phyloP scores from a whole-genome alignment of 2,113 vertebrate genomes.

The Riparia riparia region DNA sequence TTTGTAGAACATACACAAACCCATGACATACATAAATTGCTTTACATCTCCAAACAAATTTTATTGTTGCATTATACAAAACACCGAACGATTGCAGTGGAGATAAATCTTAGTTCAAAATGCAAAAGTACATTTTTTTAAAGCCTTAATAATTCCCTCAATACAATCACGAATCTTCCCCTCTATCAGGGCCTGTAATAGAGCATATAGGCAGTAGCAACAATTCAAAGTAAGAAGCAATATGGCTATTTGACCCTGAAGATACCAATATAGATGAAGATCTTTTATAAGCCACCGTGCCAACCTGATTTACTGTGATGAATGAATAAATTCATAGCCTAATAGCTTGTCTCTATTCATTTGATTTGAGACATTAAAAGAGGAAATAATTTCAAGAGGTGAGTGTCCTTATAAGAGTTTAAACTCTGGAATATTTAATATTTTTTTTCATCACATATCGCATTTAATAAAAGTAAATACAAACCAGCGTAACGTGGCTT shows the following conservation, averaged over 20 bases:
- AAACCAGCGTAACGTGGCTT: background rate
- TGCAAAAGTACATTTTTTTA: background rate
- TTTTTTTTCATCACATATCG: background rate
- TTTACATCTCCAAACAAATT: background rate
- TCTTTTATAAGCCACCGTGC: background rate
- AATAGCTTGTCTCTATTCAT: background rate
- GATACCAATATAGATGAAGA: constrained; percentile 25
- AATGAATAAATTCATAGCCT: constrained; percentile 47
- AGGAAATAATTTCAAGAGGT: constrained; percentile 31
- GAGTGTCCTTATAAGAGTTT: background rate
- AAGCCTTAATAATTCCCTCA: background rate
- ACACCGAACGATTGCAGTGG: background rate
- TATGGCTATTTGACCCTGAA: constrained; percentile 39
- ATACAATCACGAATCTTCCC: background rate
- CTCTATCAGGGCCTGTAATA: background rate
- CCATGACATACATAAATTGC: background rate
- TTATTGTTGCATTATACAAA: background rate
- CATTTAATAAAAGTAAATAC: constrained; percentile 25
- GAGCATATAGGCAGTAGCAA: background rate
- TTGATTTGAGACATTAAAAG: constrained; percentile 51
- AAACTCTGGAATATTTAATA: background rate
- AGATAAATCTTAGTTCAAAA: background rate
- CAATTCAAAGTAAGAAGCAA: background rate
- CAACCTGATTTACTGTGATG: constrained; percentile 41
- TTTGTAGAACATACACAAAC: fast-evolving